Evolutionary conservation across 2,888 invertebrate species (phyloP).

Genomic region (Lasius platythorax): DNA sequence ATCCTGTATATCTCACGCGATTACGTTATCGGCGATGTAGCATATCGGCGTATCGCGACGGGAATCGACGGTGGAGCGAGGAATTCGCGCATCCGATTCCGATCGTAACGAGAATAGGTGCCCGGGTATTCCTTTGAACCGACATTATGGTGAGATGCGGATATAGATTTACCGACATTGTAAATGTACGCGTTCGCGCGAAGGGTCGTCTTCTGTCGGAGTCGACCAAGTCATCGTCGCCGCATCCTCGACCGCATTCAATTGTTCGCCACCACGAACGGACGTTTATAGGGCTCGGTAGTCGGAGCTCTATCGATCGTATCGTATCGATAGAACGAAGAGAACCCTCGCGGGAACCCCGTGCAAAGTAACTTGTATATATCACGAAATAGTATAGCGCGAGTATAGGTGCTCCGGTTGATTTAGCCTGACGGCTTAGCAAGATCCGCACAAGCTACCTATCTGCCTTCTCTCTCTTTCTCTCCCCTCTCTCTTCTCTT

Average conservation of each 20-base stretch:
- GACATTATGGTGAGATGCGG: constrained; percentile 20
- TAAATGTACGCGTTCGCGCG: constrained; percentile 22
- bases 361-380: constrained; percentile 45
- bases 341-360: constrained; percentile 47
- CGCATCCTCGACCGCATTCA: constrained; percentile 47
- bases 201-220: constrained; percentile 27
- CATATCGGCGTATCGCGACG: constrained; percentile 1
- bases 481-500: not conserved
- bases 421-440: constrained; percentile 53
- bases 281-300: constrained; percentile 24
- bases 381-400: constrained; percentile 52
- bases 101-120: constrained; percentile 41
- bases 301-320: constrained; percentile 31
- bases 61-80: constrained; percentile 18
- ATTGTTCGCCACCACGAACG: constrained; percentile 41
- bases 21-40: constrained; percentile 46
- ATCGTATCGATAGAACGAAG: constrained; percentile 34
- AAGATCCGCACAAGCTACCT: constrained; percentile 44
- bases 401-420: constrained; percentile 44
- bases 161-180: constrained; percentile 43
- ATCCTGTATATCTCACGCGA: constrained; percentile 39
- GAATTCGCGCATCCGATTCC: constrained; percentile 42
- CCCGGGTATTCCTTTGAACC: constrained; percentile 1
- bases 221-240: constrained; percentile 29
- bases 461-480: constrained; percentile 1